Evolutionary conservation across 1,140 invertebrate species (phyloP), one percentile per base, ranked within the genome.

Genomic region (Micrasema longulum): DNA sequence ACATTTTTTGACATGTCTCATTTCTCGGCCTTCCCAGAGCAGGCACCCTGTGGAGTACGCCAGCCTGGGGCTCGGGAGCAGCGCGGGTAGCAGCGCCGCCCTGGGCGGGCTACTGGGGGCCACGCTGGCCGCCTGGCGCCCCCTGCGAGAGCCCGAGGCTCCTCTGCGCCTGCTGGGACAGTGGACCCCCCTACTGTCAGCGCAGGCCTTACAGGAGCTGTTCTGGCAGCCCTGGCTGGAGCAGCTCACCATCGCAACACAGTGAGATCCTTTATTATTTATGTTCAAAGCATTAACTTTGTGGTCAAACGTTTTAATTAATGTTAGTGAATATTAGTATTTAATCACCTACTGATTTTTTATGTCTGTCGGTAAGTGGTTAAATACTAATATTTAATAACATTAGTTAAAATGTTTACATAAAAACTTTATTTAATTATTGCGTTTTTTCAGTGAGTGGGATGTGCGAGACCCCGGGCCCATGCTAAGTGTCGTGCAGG

Each of bases 401-500:
- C n/a, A n/a, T n/a, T 0, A 45, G 18, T 45, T 12, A 14, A 2
- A 45, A 41, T 41, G 1, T 41, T 11, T 41, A 41, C 5, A 41
- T 41, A 41, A 10, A 41, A 1, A 41, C 5, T 1, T 41, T 1
- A 41, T 41, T 11, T 1, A 11, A 41, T 48, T 48, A n/a, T n/a
- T n/a, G n/a, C n/a, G 50, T 22, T 22, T 2, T 53, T 53, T 11
- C 64, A 84, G 82, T 14, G 69, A 71, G 14, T 96, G 94, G 94
- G 89, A 92, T 78, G 91, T 92, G 23, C 88, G 93, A 60, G 82
- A 90, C 50, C 89, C 90, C 78, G 89, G 92, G 10, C 85, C 89
- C 0, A 87, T 99, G 85, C 89, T 97, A 5, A 88, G 89, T 20
- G 81, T 98, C 3, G 77, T 99, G 1, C 91, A 95, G 74, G 82